These are phyloP conservation scores for Rhabdornis inornatus DNA, from an alignment of 2,113 vertebrate genomes.

Conservation along the genomic window DNA sequence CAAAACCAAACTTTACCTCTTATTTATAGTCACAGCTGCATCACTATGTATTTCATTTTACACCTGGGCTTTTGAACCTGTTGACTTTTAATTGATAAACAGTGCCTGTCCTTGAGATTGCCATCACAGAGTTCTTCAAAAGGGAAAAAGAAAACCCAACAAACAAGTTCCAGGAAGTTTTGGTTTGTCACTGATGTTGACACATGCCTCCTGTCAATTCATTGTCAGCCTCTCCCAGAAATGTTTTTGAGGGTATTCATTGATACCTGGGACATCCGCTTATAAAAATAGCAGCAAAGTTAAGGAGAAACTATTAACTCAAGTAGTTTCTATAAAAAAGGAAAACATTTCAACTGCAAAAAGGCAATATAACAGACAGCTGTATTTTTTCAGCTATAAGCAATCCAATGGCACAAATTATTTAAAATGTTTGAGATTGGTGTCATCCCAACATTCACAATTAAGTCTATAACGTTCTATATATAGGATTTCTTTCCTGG, in stretches of 20 bases:
- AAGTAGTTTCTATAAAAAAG: background rate
- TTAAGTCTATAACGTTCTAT: background rate
- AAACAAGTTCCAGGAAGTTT: conserved; percentile 1
- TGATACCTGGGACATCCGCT: background rate
- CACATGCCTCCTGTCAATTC: background rate
- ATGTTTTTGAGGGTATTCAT: background rate
- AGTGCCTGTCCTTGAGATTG: fast-evolving
- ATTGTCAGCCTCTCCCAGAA: background rate
- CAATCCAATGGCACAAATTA: background rate
- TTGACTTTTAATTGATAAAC: background rate
- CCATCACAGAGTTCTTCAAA: background rate
- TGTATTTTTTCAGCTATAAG: background rate
- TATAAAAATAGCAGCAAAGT: background rate
- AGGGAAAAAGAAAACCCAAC: background rate
- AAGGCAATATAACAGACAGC: background rate
- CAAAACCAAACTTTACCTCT: background rate
- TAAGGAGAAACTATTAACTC: background rate
- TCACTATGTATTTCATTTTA: background rate
- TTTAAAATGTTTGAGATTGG: background rate
- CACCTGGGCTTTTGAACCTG: background rate
- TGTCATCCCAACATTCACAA: background rate
- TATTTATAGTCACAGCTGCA: background rate
- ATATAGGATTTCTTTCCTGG: background rate
- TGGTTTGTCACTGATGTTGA: background rate
- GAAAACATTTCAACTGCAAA: background rate